Evolutionary conservation across 2,113 vertebrate species (phyloP).

Genomic region (Pedetes capensis): DNA sequence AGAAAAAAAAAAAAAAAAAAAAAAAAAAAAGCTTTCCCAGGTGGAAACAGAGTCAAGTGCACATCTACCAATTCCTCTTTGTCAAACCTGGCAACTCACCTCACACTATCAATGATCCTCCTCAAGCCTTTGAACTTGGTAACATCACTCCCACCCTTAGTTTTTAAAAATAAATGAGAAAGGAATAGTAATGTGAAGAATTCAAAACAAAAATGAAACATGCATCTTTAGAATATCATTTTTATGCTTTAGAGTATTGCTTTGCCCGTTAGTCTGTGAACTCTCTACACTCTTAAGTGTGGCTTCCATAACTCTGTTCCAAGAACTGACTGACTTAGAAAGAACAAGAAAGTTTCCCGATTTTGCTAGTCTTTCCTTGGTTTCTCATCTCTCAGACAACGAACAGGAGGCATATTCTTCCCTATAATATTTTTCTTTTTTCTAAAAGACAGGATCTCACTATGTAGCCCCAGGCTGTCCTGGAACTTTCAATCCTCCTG

Average conservation of each 20-base stretch:
- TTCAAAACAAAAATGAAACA: constrained; percentile 11
- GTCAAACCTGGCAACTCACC: not conserved
- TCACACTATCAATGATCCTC: not conserved
- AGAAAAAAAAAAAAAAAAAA: not conserved
- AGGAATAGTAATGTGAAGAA: not conserved
- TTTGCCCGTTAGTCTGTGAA: not conserved
- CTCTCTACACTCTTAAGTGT: not conserved
- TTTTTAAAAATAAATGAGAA: not conserved
- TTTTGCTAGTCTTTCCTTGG: not conserved
- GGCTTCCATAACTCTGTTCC: not conserved
- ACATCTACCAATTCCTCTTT: not conserved
- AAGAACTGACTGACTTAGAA: not conserved
- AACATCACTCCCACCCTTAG: not conserved
- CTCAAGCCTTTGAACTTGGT: not conserved
- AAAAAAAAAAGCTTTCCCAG: not conserved
- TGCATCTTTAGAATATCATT: not conserved
- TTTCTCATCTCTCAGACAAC: not conserved
- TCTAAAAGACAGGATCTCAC: not conserved
- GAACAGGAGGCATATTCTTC: not conserved
- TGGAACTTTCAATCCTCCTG: not conserved
- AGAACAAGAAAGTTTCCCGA: not conserved
- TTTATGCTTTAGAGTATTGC: not conserved
- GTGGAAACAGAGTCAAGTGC: not conserved
- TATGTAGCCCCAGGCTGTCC: not conserved
- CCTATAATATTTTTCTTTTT: not conserved